Base-by-base conservation (phyloP, 2,113 vertebrate species). In the Camelus bactrianus region DNA sequence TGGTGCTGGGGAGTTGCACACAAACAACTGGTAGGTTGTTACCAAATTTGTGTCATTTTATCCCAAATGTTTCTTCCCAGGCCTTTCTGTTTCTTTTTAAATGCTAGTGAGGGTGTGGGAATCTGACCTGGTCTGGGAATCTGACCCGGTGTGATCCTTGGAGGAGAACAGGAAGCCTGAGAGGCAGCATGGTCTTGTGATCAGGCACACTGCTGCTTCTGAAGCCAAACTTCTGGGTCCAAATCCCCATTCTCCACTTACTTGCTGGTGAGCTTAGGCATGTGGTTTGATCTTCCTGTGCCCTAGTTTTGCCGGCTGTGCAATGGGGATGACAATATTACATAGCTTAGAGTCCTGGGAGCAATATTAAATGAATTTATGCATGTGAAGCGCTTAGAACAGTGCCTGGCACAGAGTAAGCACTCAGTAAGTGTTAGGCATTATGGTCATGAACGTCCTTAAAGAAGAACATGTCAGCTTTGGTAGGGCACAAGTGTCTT, bases 1-100 rank as follows among this genome's bases (percentile, higher is more conserved):
- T 76, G 54, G 48, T 90, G 20, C 81, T 62, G n/a, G 64, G 42
- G 54, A 92, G 70, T 65, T 96, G 62, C 94, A 87, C 60, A 72
- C 62, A 95, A 94, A 80, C 84, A 96, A 58, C 80, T 83, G 76
- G 91, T 93, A 60, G 46, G 10, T 96, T 96, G 89, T 97, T 95
- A 94, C 69, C 54, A 95, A 87, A 80, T 95, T 96, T 81, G 90
- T 93, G 56, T 97, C 85, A 92, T 97, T 97, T 96, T 91, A 87
- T 95, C 15, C 94, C 77, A 84, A 64, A 64, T 95, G 86, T 94
- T 97, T 96, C 93, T 97, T 97, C 97, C 97, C 94, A 96, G 82
- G 94, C 85, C 89, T 91, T 96, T 96, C 93, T 96, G 94, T 94
- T 97, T 93, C 91, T 93, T 96, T 98, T 97, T 98, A 95, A 94